Base-by-base conservation (phyloP, 2,797 vertebrate species). In the Cuculus canorus region DNA sequence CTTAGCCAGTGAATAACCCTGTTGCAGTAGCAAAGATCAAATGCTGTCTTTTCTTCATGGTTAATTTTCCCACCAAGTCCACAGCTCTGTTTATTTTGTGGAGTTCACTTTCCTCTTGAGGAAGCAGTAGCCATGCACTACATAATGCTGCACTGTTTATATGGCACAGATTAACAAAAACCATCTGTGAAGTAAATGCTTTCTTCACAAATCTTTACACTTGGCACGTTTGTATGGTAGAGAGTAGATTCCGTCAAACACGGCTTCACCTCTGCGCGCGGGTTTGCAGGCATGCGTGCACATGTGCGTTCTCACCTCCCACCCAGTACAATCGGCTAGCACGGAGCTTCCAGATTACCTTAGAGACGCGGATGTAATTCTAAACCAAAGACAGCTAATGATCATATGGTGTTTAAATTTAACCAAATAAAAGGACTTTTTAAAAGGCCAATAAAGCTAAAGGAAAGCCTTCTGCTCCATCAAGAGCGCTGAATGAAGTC, bases 141-240 rank as follows among this genome's bases (percentile, higher is more conserved):
- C 50, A 56, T 25, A 60, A 52, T 27, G 24, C 45, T 78, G 50
- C 25, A 8, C 13, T 45, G 56, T 77, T 60, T 60, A 10, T 17
- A 35, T 17, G 63, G 63, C 63, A 76, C 13, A 21, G 37, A 69
- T 56, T 27, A 70, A 53, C 57, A 65, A 59, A 86, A 93, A 35
- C 0, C 47, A 91, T 65, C 35, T 64, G 70, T 28, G 59, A 79
- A 68, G 17, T 21, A 43, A 57, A 72, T 22, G 35, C 23, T 48
- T 79, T 56, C 35, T 60, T 72, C 73, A 48, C 25, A 66, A 39
- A 59, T 33, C 59, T 81, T 85, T 33, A 63, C 35, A 18, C 25
- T 56, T 48, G 23, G 22, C 72, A 59, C 0, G 0, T 56, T 70
- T 45, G 25, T 8, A 25, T 5, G 35, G 35, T 2, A 39, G 25